Base-by-base conservation (phyloP, 2,113 vertebrate genomes). In the Rhynchomys soricoides region DNA sequence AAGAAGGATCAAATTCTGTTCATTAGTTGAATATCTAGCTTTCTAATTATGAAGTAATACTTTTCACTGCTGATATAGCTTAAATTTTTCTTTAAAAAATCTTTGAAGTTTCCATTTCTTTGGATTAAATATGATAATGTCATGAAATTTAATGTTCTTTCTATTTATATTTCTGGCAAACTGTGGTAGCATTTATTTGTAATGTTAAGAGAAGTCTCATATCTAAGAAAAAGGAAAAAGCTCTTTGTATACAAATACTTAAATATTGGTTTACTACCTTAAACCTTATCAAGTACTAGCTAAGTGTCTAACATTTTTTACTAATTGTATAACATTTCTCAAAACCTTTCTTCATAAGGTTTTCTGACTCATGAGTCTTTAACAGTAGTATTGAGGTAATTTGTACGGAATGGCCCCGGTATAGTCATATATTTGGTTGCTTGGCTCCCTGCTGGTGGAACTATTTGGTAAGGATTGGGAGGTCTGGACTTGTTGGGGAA, bases 141-240 rank as follows among this genome's bases (percentile, higher is more conserved):
- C 43, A 97, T 97, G 89, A 97, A 87, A 93, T 95, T 86, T 95
- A 96, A 98, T 83, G 29, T 9, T 70, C 79, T 93, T 96, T 73
- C 50, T 92, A 13, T 88, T 95, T 31, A 77, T 0, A 0, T 43
- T 97, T 92, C 66, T 0, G 0, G 82, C 50, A 96, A 79, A 11
- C 16, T 37, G 0, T 0, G 4, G 5, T 70, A 81, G 7, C 52
- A 21, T 95, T 93, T 90, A 83, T 79, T 75, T 59, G 16, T 45
- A 86, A 86, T 68, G 37, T 73, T 94, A n/a, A 45, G 13, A 95
- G 85, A 87, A 66, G 3, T 71, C 22, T 96, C 16, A 73, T 2
- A 92, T 16, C 95, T 82, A 88, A 82, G 50, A 82, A 82, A 43
- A 96, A 78, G 34, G 50, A 1, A 82, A 95, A 92, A 31, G 71